These are phyloP conservation scores for Dugesia japonica DNA, from an alignment of 2,888 invertebrate genomes.

Conservation along the genomic window DNA sequence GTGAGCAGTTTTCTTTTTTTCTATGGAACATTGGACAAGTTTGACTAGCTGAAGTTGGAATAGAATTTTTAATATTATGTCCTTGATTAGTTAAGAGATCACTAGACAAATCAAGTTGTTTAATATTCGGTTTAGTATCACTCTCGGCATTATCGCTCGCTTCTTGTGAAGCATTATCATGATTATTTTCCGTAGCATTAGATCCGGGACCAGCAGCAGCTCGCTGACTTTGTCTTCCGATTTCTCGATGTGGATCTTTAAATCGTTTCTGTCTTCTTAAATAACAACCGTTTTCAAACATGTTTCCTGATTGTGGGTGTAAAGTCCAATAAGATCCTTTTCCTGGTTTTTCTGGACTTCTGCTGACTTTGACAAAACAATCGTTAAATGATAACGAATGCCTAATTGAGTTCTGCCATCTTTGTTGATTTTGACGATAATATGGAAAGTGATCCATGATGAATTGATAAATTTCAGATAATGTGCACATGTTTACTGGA, in stretches of 20 bases:
- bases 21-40: neutral
- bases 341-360: slow-evolving; percentile 70
- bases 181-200: slow-evolving; percentile 7
- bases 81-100: slow-evolving; percentile 6
- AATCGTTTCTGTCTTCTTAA: slow-evolving; percentile 35
- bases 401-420: slow-evolving; percentile 92
- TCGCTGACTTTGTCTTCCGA: slow-evolving; percentile 22
- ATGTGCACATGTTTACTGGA: slow-evolving; percentile 77
- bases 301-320: slow-evolving; percentile 35
- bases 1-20: slow-evolving; percentile 20
- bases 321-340: slow-evolving; percentile 58
- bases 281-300: slow-evolving; percentile 36
- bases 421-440: slow-evolving; percentile 83
- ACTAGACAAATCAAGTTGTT: neutral
- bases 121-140: neutral
- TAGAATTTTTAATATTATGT: neutral
- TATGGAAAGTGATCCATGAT: slow-evolving; percentile 93
- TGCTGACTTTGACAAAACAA: slow-evolving; percentile 85
- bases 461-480: slow-evolving; percentile 80
- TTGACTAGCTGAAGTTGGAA: neutral
- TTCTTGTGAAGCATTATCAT: slow-evolving; percentile 5
- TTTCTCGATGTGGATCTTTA: slow-evolving; percentile 35
- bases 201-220: neutral
- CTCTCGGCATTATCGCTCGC: slow-evolving; percentile 17
- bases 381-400: slow-evolving; percentile 90